These are phyloP conservation scores for Ailurus styani DNA, from an alignment of 2,113 vertebrate genomes.

Conservation along the genomic window DNA sequence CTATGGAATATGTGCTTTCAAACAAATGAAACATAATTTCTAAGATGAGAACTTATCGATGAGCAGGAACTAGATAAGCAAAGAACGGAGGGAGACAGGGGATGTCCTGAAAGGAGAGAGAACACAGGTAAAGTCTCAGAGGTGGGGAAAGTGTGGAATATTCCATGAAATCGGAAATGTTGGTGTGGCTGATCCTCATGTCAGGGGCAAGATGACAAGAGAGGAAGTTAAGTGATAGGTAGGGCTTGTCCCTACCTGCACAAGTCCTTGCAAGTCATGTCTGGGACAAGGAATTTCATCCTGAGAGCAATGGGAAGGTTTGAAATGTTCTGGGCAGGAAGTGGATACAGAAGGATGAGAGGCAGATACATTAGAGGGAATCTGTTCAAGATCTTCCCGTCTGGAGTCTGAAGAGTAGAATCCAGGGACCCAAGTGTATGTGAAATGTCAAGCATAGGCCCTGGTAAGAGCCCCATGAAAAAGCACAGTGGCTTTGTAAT, in stretches of 20 bases:
- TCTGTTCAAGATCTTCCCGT: background rate
- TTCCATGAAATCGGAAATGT: background rate
- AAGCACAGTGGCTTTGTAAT: background rate
- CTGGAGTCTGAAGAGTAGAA: background rate
- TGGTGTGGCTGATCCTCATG: fast-evolving
- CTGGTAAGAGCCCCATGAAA: background rate
- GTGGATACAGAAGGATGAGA: background rate
- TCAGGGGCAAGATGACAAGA: background rate
- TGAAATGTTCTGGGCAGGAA: background rate
- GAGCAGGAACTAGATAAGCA: background rate
- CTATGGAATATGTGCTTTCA: background rate
- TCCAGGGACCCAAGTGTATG: background rate
- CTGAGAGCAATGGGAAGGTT: background rate
- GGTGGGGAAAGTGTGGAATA: fast-evolving
- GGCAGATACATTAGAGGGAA: background rate
- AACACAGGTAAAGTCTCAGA: fast-evolving
- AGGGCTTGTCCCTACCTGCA: background rate
- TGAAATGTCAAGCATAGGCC: background rate
- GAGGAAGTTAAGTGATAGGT: background rate
- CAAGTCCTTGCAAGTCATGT: background rate
- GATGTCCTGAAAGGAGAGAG: background rate
- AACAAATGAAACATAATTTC: background rate
- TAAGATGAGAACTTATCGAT: background rate
- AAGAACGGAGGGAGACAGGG: background rate
- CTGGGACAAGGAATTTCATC: background rate